Percentiles rank a stretch among this genome's conserved stretches.
These are phyloP conservation scores for Argyra leucocephala DNA, from an alignment of 2,888 invertebrate genomes.

Conservation along the genomic window DNA sequence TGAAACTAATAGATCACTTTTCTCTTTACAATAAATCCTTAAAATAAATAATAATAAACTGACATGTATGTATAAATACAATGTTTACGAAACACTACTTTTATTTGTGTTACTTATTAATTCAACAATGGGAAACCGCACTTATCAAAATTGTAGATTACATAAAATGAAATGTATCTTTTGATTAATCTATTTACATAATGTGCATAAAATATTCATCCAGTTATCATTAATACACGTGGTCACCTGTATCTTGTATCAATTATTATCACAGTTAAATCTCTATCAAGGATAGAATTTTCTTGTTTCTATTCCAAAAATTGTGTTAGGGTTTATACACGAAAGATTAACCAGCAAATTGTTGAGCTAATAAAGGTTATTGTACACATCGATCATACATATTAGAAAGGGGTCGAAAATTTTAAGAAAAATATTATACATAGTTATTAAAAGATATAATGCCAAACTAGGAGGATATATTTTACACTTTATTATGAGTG, in stretches of 20 bases:
- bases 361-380: not conserved
- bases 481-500: too few relatives aligned
- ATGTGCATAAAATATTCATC: too few relatives aligned
- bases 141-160: not conserved
- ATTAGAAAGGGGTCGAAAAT: too few relatives aligned
- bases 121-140: not conserved
- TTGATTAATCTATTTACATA: not conserved
- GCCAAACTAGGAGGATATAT: too few relatives aligned
- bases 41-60: too few relatives aligned
- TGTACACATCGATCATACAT: not conserved
- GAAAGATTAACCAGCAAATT: not conserved
- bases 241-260: not conserved
- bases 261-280: not conserved
- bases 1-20: too few relatives aligned
- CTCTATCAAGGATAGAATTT: not conserved
- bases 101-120: not conserved
- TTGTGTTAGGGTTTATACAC: not conserved
- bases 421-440: too few relatives aligned
- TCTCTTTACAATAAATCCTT: too few relatives aligned
- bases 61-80: too few relatives aligned
- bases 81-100: not conserved
- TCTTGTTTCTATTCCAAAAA: not conserved
- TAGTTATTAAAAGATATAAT: too few relatives aligned
- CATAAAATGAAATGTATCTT: not conserved
- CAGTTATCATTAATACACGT: not conserved